These are phyloP conservation scores for Aplysina aerophoba DNA, from an alignment of 37 sponge, comb jelly and placozoan species.

Conservation along the genomic window DNA sequence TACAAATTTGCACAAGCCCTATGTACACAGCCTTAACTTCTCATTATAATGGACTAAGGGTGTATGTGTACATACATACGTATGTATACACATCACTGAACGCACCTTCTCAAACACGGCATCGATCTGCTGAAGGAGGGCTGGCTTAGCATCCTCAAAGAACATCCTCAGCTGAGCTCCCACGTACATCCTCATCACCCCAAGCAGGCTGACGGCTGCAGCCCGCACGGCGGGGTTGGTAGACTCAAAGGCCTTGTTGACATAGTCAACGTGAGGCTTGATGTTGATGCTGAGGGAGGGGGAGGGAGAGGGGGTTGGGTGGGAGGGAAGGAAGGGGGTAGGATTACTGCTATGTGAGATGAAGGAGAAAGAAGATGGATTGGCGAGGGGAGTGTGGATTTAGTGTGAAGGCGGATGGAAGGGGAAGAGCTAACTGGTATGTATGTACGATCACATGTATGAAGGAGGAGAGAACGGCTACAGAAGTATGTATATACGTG, in stretches of 20 bases:
- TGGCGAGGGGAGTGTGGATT: too few relatives aligned
- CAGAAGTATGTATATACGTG: too few relatives aligned
- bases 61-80: background rate
- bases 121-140: conserved; percentile 80
- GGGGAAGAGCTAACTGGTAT: too few relatives aligned
- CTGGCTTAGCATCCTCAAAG: conserved; percentile 88
- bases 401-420: too few relatives aligned
- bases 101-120: conserved; percentile 74
- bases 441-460: too few relatives aligned
- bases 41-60: background rate
- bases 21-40: background rate
- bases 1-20: too few relatives aligned
- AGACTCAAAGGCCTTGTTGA: conserved; percentile 78
- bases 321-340: background rate
- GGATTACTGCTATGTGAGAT: background rate
- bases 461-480: too few relatives aligned
- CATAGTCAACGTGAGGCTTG: conserved; percentile 66
- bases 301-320: background rate
- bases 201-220: conserved; percentile 73
- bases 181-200: conserved; percentile 67
- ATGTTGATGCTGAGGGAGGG: conserved; percentile 39
- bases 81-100: background rate
- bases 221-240: conserved; percentile 83
- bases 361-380: too few relatives aligned
- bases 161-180: conserved; percentile 80